Conservation (phyloP, 37 sponge, comb jelly and placozoan species). For the Amphimedon queenslandica region DNA sequence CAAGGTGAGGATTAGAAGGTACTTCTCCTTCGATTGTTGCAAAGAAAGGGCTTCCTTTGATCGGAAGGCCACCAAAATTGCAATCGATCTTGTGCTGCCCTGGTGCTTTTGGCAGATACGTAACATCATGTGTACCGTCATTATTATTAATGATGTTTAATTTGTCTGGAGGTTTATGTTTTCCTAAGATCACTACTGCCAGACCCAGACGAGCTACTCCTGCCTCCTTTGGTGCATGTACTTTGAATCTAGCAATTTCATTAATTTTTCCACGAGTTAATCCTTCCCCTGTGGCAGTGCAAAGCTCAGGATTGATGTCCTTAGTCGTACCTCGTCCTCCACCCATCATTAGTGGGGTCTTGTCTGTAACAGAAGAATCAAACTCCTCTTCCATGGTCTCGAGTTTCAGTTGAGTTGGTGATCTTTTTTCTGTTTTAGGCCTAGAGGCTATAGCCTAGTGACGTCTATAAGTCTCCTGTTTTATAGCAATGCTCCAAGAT, state of each 20-base stretch:
- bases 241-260: constrained; percentile 46
- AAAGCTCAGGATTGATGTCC: constrained; percentile 47
- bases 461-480: no score
- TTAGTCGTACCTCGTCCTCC: constrained; percentile 66
- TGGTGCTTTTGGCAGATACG: constrained; percentile 74
- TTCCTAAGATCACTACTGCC: constrained; percentile 66
- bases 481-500: no score
- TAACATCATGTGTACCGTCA: constrained; percentile 65
- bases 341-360: no score
- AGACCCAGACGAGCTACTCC: no score
- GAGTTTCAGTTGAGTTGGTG: no score
- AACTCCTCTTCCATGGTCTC: no score
- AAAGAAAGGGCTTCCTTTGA: constrained; percentile 69
- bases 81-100: constrained; percentile 70
- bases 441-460: no score
- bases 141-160: constrained; percentile 64
- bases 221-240: constrained; percentile 73
- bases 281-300: constrained; percentile 68
- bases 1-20: constrained; percentile 48
- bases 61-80: constrained; percentile 62
- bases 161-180: constrained; percentile 78
- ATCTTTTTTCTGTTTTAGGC: no score
- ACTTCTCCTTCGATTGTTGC: constrained; percentile 64
- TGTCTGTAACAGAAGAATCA: no score
- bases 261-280: constrained; percentile 51